Base-by-base conservation (phyloP, 2,113 vertebrate species). In the Indri indri region DNA sequence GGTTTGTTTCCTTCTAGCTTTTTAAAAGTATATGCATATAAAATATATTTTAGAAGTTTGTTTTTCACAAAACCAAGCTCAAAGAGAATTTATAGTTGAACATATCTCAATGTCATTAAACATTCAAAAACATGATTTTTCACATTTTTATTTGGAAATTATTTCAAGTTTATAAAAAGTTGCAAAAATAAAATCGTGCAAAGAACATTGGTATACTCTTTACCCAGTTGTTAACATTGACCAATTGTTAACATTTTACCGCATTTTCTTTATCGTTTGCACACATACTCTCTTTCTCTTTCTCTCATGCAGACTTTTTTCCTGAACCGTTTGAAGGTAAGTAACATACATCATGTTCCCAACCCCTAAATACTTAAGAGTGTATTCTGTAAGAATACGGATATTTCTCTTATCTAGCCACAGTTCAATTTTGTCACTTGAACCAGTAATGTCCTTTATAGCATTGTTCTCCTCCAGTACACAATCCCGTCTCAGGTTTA, bases 11-110 rank as follows among this genome's bases (percentile, higher is more conserved):
- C 27, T 50, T 87, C 50, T 71, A n/a, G 74, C 22, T 91, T 91
- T 85, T 85, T 65, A 20, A 71, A 86, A 89, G 32, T n/a, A 52
- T 0, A 2, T n/a, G n/a, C 40, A 65, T 50, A 57, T 84, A 95
- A 83, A 45, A 27, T 32, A 61, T 9, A 83, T 65, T 40, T 50
- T 47, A 30, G 54, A 25, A 50, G 85, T 88, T 93, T 63, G n/a
- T 87, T 88, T 95, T 95, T 80, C 52, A 81, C 42, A 80, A 76
- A 81, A 76, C 85, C 88, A 83, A 93, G 18, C n/a, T 88, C 50
- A 52, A 37, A 42, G 70, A 74, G n/a, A 65, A 92, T 84, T 81
- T 70, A 88, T 14, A 37, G 9, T 37, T 63, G 40, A 84, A 50
- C 25, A 34, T 61, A 40, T 25, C 18, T 85, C 8, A 5, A 0